Conservation (phyloP, 1,140 invertebrate species). For the Anastrepha ludens region DNA sequence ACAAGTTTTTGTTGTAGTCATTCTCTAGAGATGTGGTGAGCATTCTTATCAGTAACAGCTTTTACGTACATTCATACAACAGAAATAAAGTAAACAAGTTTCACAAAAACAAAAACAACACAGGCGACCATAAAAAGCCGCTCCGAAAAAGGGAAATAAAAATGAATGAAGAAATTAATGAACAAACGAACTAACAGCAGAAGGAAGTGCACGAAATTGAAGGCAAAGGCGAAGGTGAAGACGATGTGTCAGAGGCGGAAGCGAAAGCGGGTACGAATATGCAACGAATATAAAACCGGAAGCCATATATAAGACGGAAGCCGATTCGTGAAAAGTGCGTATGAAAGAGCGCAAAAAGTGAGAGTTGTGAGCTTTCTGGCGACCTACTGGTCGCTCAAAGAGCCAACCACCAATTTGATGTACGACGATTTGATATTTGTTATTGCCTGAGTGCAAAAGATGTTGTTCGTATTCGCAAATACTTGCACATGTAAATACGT, state of each 20-base stretch:
- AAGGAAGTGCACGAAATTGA: neutral
- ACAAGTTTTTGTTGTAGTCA: too few species aligned
- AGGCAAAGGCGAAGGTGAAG: constrained; percentile 18
- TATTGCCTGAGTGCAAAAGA: constrained; percentile 31
- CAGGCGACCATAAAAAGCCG: neutral
- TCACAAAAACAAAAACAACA: neutral
- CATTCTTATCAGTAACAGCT: constrained; percentile 33
- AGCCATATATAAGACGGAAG: constrained; percentile 67
- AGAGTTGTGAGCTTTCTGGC: neutral
- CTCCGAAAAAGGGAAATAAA: neutral
- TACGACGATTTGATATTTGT: constrained; percentile 16
- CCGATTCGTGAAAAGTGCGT: constrained; percentile 54
- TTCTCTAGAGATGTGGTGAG: too few species aligned
- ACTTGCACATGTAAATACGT: neutral
- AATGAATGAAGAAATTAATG: neutral
- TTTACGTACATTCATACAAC: neutral
- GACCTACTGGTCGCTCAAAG: neutral
- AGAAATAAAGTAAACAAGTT: neutral
- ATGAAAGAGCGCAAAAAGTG: constrained; percentile 55
- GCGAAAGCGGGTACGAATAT: constrained; percentile 26
- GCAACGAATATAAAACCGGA: constrained; percentile 69
- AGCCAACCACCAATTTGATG: neutral
- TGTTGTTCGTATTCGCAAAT: neutral
- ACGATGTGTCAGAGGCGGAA: neutral
- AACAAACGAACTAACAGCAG: neutral